Base-by-base conservation (phyloP, 2,888 invertebrate species). In the Platycheirus rosarum region DNA sequence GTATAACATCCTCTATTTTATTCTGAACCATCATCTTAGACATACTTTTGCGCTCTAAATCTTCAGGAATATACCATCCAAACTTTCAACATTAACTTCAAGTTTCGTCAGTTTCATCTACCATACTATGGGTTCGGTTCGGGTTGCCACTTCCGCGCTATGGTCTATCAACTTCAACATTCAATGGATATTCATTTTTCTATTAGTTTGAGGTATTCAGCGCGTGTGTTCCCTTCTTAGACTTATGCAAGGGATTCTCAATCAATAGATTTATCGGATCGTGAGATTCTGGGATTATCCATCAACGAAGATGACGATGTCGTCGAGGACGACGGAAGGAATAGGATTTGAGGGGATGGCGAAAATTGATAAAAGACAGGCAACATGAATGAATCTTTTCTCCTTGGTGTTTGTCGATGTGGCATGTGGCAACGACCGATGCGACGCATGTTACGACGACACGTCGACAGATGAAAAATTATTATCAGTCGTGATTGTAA, bases 261-360 rank as follows among this genome's bases (percentile, higher is more conserved):
- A 76, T 76, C 69, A 69, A 69, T 62, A 69, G 62, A 69, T 76
- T 62, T 76, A 76, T 69, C 62, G 53, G 69, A 40, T 63, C 75
- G 46, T 40, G 9, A 62, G 68, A 76, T 76, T 53, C 69, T 62
- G 9, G 69, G 68, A 76, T 76, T 53, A 76, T 62, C 75, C 40
- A 23, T 63, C 71, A 71, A 62, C 37, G 44, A 13, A 5, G 20
- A 20, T 42, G 29, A 26, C 20, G 40, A 20, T 11, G 53, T 14
- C 9, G 37, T 6, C 2, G n/a, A 48, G n/a, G 16, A 37, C 4
- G 55, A 55, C 14, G 40, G 18, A 26, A 20, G 16, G 5, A 16
- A 20, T 1, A 5, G 5, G 32, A 16, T 42, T 13, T 29, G 13
- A 7, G 8, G 37, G 6, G 29, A 42, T 8, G 11, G 29, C 23